Base-by-base conservation (phyloP, 2,888 invertebrate genomes). In the Lamellibrachia columna region DNA sequence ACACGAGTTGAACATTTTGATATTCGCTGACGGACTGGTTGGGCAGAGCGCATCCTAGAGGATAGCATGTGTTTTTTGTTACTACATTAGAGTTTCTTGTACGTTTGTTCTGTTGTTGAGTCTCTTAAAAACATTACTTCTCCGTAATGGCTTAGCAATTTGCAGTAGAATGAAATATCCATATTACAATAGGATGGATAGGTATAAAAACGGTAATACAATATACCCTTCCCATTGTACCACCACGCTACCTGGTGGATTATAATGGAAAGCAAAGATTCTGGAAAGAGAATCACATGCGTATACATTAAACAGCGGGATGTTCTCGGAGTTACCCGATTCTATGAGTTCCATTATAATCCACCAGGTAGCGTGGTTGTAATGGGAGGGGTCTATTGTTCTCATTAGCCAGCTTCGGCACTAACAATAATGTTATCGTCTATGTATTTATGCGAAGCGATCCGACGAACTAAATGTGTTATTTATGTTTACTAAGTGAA, bases 1-100 rank as follows among this genome's bases (percentile, higher is more conserved):
- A 75, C 22, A 75, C 75, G 75, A 75, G 75, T 75, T 75, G 75
- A 75, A 75, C 75, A 75, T 75, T 75, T 75, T 75, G 22, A 75
- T 75, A 75, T 75, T 75, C 75, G 75, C 75, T 75, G 75, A 75
- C 75, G 75, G 75, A 75, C 75, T 22, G 22, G 22, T 75, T 75
- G 75, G n/a, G 75, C 75, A 75, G 22, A 22, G 58, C 75, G 75
- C 75, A 15, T 75, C 22, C 15, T 75, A 75, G 75, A 75, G 75
- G 75, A 2, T n/a, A 75, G 75, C 75, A 75, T 75, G 11, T 75
- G 75, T 75, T 22, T 75, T 75, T 75, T 75, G 75, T 75, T 75
- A 75, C 75, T 75, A 40, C 40, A 40, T n/a, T 75, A 75, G 75
- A 75, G 15, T 75, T 75, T 75, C 75, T 22, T 75, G 75, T 75